Percentiles rank a stretch among this genome's conserved stretches.
Conservation (phyloP, 2,888 invertebrate species). For the Eristalinus aeneus region DNA sequence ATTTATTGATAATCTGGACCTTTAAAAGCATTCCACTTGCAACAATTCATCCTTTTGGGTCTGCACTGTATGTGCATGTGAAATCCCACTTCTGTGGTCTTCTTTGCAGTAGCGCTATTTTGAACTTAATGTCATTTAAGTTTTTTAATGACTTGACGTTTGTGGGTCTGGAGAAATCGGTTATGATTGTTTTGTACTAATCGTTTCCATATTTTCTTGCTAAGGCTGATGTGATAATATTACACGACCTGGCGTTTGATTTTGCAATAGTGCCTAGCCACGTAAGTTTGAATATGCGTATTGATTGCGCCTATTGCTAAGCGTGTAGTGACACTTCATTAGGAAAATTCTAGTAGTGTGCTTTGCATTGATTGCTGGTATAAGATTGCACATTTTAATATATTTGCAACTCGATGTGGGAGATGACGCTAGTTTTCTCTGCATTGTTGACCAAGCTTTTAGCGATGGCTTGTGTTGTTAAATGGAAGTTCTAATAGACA, state of each 20-base stretch:
- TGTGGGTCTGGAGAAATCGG: constrained; percentile 3
- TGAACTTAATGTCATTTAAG: background rate
- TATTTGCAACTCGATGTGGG: background rate
- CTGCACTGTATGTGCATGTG: background rate
- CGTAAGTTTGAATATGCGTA: background rate
- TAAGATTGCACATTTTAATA: background rate
- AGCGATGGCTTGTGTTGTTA: background rate
- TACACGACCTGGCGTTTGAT: background rate
- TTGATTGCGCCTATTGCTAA: background rate
- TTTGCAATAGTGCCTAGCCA: background rate
- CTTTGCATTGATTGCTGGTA: background rate
- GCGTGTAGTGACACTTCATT: background rate
- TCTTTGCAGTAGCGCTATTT: background rate
- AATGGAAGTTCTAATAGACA: background rate
- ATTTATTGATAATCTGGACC: background rate
- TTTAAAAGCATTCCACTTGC: background rate
- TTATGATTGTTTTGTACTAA: background rate
- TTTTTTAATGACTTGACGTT: background rate
- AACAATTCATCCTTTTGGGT: background rate
- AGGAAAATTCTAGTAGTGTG: background rate
- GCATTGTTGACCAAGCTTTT: background rate
- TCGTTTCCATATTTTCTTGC: background rate
- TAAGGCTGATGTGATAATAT: background rate
- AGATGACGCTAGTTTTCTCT: background rate
- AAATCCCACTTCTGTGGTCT: background rate